These are phyloP conservation scores for Drosophila takahashii DNA, from an alignment of 1,140 invertebrate genomes.

Conservation along the genomic window DNA sequence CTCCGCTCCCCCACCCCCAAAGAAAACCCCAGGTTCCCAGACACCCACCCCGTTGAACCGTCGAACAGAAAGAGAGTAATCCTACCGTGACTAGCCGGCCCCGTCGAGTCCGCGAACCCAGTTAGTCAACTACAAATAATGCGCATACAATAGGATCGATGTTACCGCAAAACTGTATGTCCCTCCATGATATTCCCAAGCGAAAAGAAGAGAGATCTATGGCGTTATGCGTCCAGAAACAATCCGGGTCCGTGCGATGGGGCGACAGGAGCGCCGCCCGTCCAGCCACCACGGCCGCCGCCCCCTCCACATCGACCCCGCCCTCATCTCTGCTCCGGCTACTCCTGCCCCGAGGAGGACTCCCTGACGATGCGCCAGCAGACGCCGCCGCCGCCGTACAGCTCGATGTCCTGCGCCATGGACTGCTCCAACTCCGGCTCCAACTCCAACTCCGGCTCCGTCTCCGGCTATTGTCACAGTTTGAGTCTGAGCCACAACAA, in stretches of 20 bases:
- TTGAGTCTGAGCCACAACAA: conserved; percentile 18
- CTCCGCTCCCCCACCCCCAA: background rate
- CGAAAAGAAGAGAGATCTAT: conserved; percentile 83
- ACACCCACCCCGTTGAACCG: conserved; percentile 15
- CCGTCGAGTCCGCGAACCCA: conserved; percentile 59
- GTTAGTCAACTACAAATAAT: conserved; percentile 82
- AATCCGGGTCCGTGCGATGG: conserved; percentile 80
- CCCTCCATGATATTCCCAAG: conserved; percentile 84
- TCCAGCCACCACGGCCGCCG: conserved; percentile 74
- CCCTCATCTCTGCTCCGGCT: conserved; percentile 56
- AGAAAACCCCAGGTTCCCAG: conserved; percentile 18
- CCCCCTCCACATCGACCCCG: conserved; percentile 74
- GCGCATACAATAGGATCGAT: conserved; percentile 84
- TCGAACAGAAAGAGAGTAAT: background rate
- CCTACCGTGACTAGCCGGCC: conserved; percentile 66
- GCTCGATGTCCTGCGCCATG: conserved; percentile 53
- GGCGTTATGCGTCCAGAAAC: conserved; percentile 84
- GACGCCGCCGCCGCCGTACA: conserved; percentile 72
- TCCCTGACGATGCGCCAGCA: conserved; percentile 38
- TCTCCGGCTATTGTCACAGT: conserved; percentile 39
- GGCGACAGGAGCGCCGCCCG: conserved; percentile 47
- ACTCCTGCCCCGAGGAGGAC: conserved; percentile 49
- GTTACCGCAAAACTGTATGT: conserved; percentile 85
- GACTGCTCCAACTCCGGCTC: conserved; percentile 65
- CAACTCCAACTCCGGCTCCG: conserved; percentile 31